These are phyloP conservation scores for Chrysopilus asiliformis DNA, from an alignment of 2,888 invertebrate species.

Conservation along the genomic window DNA sequence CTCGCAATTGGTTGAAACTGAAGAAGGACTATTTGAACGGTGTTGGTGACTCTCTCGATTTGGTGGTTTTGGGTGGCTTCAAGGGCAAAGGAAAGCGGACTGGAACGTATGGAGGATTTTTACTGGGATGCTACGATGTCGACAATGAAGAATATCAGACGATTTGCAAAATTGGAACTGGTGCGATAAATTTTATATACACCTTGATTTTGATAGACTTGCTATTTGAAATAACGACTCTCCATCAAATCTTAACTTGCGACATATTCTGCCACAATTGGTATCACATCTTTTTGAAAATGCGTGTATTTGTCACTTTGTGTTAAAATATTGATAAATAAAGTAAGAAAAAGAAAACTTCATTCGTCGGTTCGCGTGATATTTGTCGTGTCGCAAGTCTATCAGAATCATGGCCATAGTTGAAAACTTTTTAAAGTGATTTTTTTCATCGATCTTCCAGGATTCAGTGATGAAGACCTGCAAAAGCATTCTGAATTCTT, in stretches of 20 bases:
- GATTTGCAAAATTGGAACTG: conserved; percentile 64
- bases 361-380: no score
- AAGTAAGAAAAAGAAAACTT: no score
- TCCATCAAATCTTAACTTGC: no score
- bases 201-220: no score
- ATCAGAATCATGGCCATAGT: no score
- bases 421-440: conserved; percentile 3
- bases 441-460: conserved; percentile 89
- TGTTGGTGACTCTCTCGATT: conserved; percentile 90
- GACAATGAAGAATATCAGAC: conserved; percentile 85
- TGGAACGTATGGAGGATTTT: conserved; percentile 87
- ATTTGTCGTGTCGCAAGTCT: no score
- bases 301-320: no score
- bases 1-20: conserved; percentile 87
- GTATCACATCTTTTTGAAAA: no score
- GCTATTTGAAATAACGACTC: no score
- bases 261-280: no score
- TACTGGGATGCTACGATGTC: conserved; percentile 85
- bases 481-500: conserved; percentile 61
- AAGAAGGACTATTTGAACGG: conserved; percentile 98
- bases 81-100: conserved; percentile 85
- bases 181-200: no score
- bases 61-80: conserved; percentile 92
- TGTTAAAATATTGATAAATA: no score
- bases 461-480: conserved; percentile 86